phyloP scores from a whole-genome alignment of 2,888 invertebrate species.

The Andrena minutula region DNA sequence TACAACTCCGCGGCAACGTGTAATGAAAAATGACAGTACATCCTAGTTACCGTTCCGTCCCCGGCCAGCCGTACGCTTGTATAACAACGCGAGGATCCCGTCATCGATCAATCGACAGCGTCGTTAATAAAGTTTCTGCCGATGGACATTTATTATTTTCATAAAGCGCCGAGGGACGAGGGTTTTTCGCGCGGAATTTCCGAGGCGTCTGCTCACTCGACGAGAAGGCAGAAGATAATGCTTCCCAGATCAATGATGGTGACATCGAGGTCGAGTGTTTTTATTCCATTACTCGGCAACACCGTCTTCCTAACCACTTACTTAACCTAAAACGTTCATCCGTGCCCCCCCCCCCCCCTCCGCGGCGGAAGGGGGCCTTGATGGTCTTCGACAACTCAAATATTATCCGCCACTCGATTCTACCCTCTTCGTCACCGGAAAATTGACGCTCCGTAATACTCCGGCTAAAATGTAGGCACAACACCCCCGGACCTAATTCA shows the following conservation, averaged over 20 bases:
- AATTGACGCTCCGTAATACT: conserved; percentile 42
- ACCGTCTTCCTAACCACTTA: conserved; percentile 83
- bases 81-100: not conserved
- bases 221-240: conserved; percentile 58
- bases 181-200: conserved; percentile 50
- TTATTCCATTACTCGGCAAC: conserved; percentile 82
- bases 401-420: conserved; percentile 78
- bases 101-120: not conserved
- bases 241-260: conserved; percentile 58
- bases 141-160: conserved; percentile 36
- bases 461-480: conserved; percentile 45
- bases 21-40: not conserved
- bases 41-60: not conserved
- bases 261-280: conserved; percentile 82
- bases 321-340: conserved; percentile 76
- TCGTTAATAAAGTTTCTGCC: conserved; percentile 20
- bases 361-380: conserved; percentile 52
- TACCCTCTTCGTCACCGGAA: conserved; percentile 22
- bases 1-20: not conserved
- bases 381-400: conserved; percentile 81
- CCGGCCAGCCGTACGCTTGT: not conserved
- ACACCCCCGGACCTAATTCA: conserved; percentile 56
- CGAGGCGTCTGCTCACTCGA: conserved; percentile 39
- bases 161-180: conserved; percentile 18
- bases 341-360: conserved; percentile 57